Conservation (phyloP, 2,113 vertebrate genomes). For the Stigmatopora argus region DNA sequence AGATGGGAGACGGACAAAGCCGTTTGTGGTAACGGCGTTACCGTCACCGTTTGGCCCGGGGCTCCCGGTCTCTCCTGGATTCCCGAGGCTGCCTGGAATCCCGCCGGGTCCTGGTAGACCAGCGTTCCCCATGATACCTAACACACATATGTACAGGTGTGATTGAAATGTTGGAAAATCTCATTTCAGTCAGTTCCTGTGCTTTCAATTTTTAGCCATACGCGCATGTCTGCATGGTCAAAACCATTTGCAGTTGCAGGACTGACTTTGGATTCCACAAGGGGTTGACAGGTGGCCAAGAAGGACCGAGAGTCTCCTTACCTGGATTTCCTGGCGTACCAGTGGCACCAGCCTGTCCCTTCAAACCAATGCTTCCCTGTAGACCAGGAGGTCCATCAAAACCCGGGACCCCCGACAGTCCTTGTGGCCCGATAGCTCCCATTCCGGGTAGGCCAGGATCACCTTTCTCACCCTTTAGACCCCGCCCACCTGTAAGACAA, state of each 20-base stretch:
- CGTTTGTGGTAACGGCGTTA: background rate
- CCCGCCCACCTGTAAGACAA: conserved; percentile 41
- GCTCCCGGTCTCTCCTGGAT: conserved; percentile 42
- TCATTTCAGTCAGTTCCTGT: background rate
- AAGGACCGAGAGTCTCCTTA: conserved; percentile 19
- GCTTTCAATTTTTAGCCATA: background rate
- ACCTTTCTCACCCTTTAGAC: conserved; percentile 51
- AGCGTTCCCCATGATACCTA: conserved; percentile 48
- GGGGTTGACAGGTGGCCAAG: background rate
- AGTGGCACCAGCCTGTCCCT: conserved; percentile 43
- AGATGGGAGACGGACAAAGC: background rate
- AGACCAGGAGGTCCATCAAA: conserved; percentile 42
- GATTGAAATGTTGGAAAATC: background rate
- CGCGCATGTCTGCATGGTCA: too few relatives aligned
- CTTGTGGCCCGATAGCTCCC: conserved; percentile 35
- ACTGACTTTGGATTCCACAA: too few relatives aligned
- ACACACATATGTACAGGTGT: conserved; percentile 5
- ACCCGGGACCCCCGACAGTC: conserved; percentile 43
- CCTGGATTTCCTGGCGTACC: conserved; percentile 56
- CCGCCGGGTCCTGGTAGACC: conserved; percentile 51
- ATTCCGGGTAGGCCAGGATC: conserved; percentile 43
- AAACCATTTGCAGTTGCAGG: too few relatives aligned
- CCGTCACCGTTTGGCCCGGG: conserved; percentile 54
- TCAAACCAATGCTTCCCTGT: conserved; percentile 33
- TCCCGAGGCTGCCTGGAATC: conserved; percentile 43